These are phyloP conservation scores for Vulpes vulpes DNA, from an alignment of 2,113 vertebrate genomes.

Conservation along the genomic window DNA sequence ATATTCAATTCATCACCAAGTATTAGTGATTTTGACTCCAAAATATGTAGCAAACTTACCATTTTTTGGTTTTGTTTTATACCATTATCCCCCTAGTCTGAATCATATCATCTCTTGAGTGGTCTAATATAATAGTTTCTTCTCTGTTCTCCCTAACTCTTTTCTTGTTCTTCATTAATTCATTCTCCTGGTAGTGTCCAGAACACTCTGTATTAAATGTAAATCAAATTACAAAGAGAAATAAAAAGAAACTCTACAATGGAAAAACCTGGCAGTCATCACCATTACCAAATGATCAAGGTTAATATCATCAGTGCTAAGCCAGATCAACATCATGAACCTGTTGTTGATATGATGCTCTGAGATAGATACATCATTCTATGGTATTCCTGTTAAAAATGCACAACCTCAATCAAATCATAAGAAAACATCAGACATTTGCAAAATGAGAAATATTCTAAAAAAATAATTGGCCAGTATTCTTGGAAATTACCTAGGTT, in stretches of 20 bases:
- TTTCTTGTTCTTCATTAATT: background rate
- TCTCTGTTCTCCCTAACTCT: background rate
- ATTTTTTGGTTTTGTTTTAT: background rate
- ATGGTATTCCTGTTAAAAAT: background rate
- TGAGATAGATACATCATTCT: background rate
- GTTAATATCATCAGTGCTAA: background rate
- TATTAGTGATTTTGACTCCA: background rate
- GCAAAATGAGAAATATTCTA: background rate
- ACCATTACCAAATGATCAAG: background rate
- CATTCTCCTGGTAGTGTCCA: background rate
- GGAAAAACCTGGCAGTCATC: background rate
- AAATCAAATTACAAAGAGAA: constrained; percentile 13
- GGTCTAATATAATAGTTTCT: background rate
- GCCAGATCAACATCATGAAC: background rate
- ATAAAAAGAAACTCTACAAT: background rate
- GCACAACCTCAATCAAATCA: background rate
- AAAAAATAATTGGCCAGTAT: background rate
- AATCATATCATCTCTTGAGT: background rate
- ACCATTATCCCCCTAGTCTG: background rate
- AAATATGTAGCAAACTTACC: background rate
- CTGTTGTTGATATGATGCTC: background rate
- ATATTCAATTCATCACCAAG: background rate
- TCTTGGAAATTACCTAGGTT: background rate
- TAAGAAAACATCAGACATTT: background rate
- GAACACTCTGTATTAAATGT: background rate